Percentiles rank a stretch among this genome's conserved stretches.
Evolutionary conservation across 2,113 vertebrate genomes (phyloP).

Genomic region (Hemicordylus capensis): DNA sequence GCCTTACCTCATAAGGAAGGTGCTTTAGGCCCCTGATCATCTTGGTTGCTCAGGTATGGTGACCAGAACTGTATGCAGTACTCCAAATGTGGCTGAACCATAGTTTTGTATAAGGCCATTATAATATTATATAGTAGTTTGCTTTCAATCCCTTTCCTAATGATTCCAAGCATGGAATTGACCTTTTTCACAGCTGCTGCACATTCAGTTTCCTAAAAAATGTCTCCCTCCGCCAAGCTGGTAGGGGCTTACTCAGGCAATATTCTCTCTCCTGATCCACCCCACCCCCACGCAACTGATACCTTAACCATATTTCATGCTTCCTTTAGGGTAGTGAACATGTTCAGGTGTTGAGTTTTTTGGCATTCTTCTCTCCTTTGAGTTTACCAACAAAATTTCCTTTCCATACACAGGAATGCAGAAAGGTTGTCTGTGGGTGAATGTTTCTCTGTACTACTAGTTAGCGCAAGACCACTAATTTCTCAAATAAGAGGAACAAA

Average conservation of each 20-base stretch:
- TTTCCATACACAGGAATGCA: not conserved
- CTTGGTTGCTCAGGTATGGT: no score
- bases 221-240: not conserved
- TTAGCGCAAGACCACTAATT: not conserved
- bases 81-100: no score
- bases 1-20: no score
- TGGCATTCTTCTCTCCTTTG: not conserved
- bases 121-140: no score
- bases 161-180: no score
- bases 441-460: not conserved
- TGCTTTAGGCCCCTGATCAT: no score
- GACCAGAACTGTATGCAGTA: no score
- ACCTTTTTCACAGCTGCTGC: no score
- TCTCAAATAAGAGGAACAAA: not conserved
- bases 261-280: not conserved
- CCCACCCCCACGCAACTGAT: not conserved
- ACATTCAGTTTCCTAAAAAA: no score
- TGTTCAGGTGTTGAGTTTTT: not conserved
- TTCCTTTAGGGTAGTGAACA: not conserved
- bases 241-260: not conserved
- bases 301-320: not conserved
- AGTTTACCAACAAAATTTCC: not conserved
- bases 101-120: no score
- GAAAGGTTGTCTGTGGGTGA: not conserved
- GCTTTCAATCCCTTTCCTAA: no score